Conservation (phyloP, 2,888 invertebrate genomes). For the Dioctria linearis region DNA sequence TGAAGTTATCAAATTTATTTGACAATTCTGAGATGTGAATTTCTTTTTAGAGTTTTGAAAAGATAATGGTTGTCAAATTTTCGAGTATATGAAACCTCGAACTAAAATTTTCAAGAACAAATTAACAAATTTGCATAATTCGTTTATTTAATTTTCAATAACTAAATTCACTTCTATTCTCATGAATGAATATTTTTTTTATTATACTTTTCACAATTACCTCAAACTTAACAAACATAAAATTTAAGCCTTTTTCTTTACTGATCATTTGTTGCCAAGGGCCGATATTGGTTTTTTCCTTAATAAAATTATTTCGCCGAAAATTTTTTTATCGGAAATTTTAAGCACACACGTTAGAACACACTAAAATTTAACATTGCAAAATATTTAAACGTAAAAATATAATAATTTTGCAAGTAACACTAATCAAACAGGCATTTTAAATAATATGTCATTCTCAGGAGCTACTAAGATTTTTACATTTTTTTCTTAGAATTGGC, state of each 20-base stretch:
- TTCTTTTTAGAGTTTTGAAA: too few species aligned
- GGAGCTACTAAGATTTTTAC: slow-evolving; percentile 48
- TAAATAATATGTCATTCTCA: slow-evolving; percentile 35
- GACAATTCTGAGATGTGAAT: too few species aligned
- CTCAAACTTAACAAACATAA: slow-evolving; percentile 22
- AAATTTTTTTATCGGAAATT: slow-evolving; percentile 44
- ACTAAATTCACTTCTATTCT: too few species aligned
- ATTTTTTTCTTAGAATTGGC: too few species aligned
- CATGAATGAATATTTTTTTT: neutral
- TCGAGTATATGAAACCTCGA: too few species aligned
- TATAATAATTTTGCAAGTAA: slow-evolving; percentile 50
- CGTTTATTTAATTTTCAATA: too few species aligned
- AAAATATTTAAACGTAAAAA: slow-evolving; percentile 55
- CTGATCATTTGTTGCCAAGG: slow-evolving; percentile 16
- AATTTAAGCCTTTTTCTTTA: neutral
- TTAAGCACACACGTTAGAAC: slow-evolving; percentile 54
- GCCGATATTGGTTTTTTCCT: neutral
- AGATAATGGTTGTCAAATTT: too few species aligned
- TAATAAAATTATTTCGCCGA: slow-evolving; percentile 31
- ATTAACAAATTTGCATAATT: too few species aligned
- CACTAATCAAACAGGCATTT: slow-evolving; percentile 55
- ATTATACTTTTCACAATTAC: slow-evolving; percentile 10
- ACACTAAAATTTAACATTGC: slow-evolving; percentile 58
- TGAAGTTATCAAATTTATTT: too few species aligned
- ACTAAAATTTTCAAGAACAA: too few species aligned